phyloP scores from a whole-genome alignment of 1,140 invertebrate species.

The Tetragonula clypearis region DNA sequence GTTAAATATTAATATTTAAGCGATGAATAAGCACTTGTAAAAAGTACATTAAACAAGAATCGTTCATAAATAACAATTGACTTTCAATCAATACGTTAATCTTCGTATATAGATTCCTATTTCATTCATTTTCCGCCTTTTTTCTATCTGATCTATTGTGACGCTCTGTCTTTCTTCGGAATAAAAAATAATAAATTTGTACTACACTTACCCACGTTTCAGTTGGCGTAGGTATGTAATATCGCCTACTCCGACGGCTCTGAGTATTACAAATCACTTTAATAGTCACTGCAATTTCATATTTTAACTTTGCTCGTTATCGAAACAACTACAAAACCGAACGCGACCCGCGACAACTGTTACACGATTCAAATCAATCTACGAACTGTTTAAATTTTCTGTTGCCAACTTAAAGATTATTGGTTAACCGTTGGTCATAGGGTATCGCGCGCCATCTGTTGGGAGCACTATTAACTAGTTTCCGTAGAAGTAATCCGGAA shows the following conservation, averaged over 20 bases:
- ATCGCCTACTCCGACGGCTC: no score
- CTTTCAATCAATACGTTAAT: background rate
- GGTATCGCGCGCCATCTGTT: slow-evolving; percentile 35
- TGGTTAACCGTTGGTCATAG: background rate
- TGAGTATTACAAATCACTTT: no score
- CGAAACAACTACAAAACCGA: background rate
- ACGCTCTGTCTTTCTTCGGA: rapidly evolving
- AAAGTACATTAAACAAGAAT: background rate
- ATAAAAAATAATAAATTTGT: background rate
- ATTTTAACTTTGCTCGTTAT: background rate
- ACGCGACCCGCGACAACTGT: background rate
- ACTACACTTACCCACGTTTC: background rate
- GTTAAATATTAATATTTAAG: background rate
- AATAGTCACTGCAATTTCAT: no score
- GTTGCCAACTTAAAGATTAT: background rate
- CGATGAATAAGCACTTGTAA: background rate
- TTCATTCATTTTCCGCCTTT: background rate
- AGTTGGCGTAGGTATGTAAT: background rate
- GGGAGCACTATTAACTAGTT: slow-evolving; percentile 14
- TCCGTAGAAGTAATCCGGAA: background rate
- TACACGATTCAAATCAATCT: background rate
- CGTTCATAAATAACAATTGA: background rate
- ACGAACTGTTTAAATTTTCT: background rate
- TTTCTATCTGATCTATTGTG: rapidly evolving
- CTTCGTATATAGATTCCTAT: background rate